Percentiles rank a stretch among this genome's conserved stretches.
These are phyloP conservation scores for Kryphioiulus occultus DNA, from an alignment of 2,888 invertebrate species.

Conservation along the genomic window DNA sequence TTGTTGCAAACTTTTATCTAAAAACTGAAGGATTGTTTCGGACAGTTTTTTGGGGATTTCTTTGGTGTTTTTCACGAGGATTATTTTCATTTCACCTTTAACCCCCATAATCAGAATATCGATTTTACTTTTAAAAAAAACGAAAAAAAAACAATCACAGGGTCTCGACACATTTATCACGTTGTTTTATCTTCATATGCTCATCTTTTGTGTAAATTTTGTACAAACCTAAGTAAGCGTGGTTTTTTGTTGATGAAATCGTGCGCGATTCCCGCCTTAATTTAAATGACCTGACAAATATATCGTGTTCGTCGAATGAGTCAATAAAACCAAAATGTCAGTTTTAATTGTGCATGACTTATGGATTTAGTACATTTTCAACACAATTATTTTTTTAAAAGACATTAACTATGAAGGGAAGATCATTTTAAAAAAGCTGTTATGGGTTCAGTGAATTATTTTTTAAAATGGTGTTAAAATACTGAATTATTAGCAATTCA, in stretches of 20 bases:
- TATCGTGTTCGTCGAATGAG: not conserved
- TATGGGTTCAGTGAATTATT: no score
- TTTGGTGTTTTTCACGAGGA: not conserved
- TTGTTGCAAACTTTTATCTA: no score
- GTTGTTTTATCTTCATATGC: not conserved
- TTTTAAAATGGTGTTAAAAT: no score
- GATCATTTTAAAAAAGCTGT: no score
- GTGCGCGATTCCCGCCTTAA: not conserved
- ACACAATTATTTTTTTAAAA: no score
- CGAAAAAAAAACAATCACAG: not conserved
- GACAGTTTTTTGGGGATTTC: no score
- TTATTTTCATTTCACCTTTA: not conserved
- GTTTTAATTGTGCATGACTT: no score
- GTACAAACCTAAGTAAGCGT: not conserved
- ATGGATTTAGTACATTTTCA: no score
- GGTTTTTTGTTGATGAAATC: not conserved
- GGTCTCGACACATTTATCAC: not conserved
- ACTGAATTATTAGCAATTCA: no score
- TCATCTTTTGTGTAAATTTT: constrained; percentile 5
- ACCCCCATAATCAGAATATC: not conserved
- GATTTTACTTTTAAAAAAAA: not conserved
- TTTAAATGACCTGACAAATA: not conserved
- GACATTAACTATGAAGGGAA: no score
- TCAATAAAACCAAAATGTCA: not conserved
- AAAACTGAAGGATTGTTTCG: no score